phyloP scores from a whole-genome alignment of 2,113 vertebrate genomes.

The Plectropomus leopardus region DNA sequence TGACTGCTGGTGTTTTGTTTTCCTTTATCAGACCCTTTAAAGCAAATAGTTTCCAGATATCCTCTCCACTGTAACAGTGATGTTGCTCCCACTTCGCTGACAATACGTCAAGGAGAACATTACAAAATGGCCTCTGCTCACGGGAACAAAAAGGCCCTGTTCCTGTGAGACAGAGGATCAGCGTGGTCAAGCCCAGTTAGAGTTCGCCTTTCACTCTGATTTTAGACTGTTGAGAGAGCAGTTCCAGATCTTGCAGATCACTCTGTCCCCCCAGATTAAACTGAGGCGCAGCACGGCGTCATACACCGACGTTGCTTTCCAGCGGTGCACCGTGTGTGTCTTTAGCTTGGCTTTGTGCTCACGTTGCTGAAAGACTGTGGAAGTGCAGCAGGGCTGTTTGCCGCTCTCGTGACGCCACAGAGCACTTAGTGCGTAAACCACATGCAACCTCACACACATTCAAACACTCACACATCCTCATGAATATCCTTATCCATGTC shows the following conservation, averaged over 20 bases:
- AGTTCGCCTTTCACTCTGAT: constrained; percentile 13
- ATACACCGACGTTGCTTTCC: constrained; percentile 13
- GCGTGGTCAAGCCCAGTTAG: constrained; percentile 10
- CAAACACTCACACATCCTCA: constrained; percentile 7
- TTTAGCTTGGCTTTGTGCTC: constrained; percentile 60
- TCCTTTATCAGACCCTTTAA: background rate
- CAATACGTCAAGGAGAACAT: constrained; percentile 28
- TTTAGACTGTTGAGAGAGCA: constrained; percentile 26
- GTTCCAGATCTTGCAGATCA: constrained; percentile 32
- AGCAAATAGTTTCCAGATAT: constrained; percentile 24
- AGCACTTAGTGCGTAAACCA: constrained; percentile 37
- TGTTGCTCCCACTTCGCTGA: constrained; percentile 12
- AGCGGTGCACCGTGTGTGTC: constrained; percentile 45
- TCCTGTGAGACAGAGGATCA: constrained; percentile 26
- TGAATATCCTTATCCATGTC: constrained; percentile 14
- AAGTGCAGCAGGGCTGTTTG: constrained; percentile 48
- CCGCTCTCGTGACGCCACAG: constrained; percentile 58
- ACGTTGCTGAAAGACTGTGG: constrained; percentile 34
- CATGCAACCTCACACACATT: constrained; percentile 23
- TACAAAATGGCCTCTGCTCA: constrained; percentile 48
- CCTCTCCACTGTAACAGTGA: constrained; percentile 25
- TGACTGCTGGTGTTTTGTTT: too few species aligned
- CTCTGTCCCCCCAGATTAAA: constrained; percentile 55
- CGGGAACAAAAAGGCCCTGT: constrained; percentile 33
- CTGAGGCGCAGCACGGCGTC: constrained; percentile 22